These are phyloP conservation scores for Chrysopa pallens DNA, from an alignment of 1,140 invertebrate genomes.

Conservation along the genomic window DNA sequence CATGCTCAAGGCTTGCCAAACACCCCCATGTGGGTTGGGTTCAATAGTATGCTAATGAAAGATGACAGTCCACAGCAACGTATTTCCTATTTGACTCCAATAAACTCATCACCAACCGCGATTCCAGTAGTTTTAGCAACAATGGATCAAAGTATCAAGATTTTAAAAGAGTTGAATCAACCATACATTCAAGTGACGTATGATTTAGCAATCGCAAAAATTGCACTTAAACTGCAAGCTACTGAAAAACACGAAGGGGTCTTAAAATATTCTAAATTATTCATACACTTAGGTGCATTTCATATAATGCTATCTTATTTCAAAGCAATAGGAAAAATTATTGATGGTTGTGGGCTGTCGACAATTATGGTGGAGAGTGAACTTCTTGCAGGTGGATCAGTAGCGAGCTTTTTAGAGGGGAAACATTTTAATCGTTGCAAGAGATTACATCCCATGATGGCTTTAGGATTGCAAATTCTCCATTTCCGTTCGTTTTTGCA, in stretches of 20 bases:
- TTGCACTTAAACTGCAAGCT: conserved; percentile 20
- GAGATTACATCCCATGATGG: conserved; percentile 15
- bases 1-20: conserved; percentile 8
- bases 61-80: conserved; percentile 9
- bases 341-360: conserved; percentile 22
- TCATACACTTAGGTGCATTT: conserved; percentile 27
- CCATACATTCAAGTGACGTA: conserved; percentile 17
- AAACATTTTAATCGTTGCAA: conserved; percentile 21
- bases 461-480: conserved; percentile 13
- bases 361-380: conserved; percentile 21
- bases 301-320: conserved; percentile 28
- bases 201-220: conserved; percentile 22
- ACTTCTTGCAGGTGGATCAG: conserved; percentile 15
- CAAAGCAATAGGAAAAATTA: conserved; percentile 25
- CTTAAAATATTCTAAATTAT: conserved; percentile 20
- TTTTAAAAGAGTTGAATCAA: conserved; percentile 12
- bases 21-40: conserved; percentile 12
- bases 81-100: conserved; percentile 14
- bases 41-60: conserved; percentile 8
- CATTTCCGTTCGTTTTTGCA: conserved; percentile 10
- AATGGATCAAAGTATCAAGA: conserved; percentile 10
- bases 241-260: too few relatives aligned
- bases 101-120: conserved; percentile 17
- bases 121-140: conserved; percentile 16
- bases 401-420: conserved; percentile 14